Evolutionary conservation across 1,140 invertebrate genomes (phyloP).

Genomic region (Campodea augens): DNA sequence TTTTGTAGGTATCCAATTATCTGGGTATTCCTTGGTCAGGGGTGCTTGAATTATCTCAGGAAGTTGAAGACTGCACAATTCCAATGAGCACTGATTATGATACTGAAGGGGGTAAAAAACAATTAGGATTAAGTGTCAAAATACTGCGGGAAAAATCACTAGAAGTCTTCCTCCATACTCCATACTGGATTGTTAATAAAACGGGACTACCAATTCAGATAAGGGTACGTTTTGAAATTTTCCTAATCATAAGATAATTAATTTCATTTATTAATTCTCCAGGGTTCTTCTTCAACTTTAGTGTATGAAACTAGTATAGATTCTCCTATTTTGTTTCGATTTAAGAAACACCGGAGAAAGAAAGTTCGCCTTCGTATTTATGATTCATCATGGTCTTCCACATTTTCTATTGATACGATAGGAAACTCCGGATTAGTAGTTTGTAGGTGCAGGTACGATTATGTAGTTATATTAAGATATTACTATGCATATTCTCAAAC

Average conservation of each 20-base stretch:
- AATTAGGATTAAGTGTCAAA: constrained; percentile 43
- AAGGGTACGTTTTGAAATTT: constrained; percentile 32
- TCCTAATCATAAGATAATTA: neutral
- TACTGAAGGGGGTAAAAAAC: constrained; percentile 39
- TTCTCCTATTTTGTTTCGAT: constrained; percentile 46
- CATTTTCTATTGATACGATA: constrained; percentile 44
- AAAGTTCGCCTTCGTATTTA: constrained; percentile 41
- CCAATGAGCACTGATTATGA: constrained; percentile 44
- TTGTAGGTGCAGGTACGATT: constrained; percentile 49
- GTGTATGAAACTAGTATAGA: constrained; percentile 41
- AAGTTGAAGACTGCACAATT: constrained; percentile 43
- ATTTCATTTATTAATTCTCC: constrained; percentile 14
- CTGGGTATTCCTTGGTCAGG: constrained; percentile 48
- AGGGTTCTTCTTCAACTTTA: constrained; percentile 43
- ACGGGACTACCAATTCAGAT: constrained; percentile 56
- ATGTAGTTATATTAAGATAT: no score
- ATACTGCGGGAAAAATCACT: constrained; percentile 36
- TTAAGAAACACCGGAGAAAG: constrained; percentile 40
- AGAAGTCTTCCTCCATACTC: constrained; percentile 50
- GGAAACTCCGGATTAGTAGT: constrained; percentile 36
- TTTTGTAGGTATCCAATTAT: constrained; percentile 43
- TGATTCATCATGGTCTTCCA: constrained; percentile 49
- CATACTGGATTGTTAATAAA: constrained; percentile 85
- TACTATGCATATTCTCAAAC: no score
- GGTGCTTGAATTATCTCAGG: constrained; percentile 40